Percentiles rank a stretch among this genome's conserved stretches.
These are phyloP conservation scores for Tryphoninae sp. DNA, from an alignment of 2,888 invertebrate genomes.

Conservation along the genomic window DNA sequence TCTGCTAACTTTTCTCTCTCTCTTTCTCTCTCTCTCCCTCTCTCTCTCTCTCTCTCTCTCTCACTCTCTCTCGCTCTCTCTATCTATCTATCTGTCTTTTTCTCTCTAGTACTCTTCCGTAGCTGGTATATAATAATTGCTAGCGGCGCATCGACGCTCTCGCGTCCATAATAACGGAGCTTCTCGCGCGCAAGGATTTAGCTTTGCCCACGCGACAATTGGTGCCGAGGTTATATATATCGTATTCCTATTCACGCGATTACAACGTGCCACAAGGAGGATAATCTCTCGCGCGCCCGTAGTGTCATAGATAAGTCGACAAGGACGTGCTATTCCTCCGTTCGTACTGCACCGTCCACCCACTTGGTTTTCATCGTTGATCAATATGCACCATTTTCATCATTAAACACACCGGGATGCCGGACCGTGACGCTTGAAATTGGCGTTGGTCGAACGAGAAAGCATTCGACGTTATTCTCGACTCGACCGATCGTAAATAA, in stretches of 20 bases:
- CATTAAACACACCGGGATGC: neutral
- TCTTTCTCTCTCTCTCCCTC: slow-evolving; percentile 7
- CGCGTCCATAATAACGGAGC: slow-evolving; percentile 52
- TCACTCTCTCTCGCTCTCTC: slow-evolving; percentile 1
- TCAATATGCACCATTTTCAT: slow-evolving; percentile 22
- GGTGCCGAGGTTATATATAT: slow-evolving; percentile 52
- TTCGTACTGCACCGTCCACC: neutral
- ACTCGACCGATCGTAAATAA: neutral
- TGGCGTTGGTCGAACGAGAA: neutral
- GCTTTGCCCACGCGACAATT: slow-evolving; percentile 58
- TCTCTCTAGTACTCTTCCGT: slow-evolving; percentile 23
- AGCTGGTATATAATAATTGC: slow-evolving; percentile 54
- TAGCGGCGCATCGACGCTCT: slow-evolving; percentile 21
- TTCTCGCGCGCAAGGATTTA: slow-evolving; percentile 45
- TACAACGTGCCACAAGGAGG: neutral
- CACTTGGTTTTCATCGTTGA: slow-evolving; percentile 23
- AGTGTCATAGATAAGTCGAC: slow-evolving; percentile 11
- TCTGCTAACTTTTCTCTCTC: slow-evolving; percentile 24
- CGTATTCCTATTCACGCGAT: slow-evolving; percentile 37
- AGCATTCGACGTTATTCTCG: neutral
- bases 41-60: slow-evolving; percentile 5
- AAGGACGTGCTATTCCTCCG: slow-evolving; percentile 6
- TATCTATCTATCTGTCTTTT: slow-evolving; percentile 18
- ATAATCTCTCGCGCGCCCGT: slow-evolving; percentile 32
- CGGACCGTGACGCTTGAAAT: neutral